Evolutionary conservation across 2,888 invertebrate species (phyloP).

Genomic region (Epinotia nisella): DNA sequence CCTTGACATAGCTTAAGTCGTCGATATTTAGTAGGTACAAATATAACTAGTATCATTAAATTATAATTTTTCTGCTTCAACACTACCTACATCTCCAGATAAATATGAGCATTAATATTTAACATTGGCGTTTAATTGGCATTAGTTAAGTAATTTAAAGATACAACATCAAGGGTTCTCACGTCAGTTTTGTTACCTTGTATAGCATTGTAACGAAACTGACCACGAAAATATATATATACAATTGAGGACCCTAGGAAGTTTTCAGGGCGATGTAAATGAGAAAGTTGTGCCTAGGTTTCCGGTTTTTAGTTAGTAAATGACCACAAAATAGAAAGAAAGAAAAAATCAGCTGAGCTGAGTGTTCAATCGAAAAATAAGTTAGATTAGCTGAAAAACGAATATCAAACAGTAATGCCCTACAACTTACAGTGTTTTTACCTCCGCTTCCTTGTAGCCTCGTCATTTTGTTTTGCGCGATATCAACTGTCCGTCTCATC

Average conservation of each 20-base stretch:
- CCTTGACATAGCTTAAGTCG: constrained; percentile 62
- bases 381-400: not conserved
- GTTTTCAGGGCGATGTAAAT: too few relatives aligned
- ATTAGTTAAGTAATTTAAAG: too few relatives aligned
- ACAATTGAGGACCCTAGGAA: not conserved
- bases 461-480: not conserved
- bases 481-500: not conserved
- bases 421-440: not conserved
- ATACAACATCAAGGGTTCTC: too few relatives aligned
- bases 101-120: not conserved
- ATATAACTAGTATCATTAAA: not conserved
- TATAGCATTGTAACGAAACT: constrained; percentile 1
- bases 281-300: too few relatives aligned
- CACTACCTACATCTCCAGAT: not conserved
- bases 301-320: too few relatives aligned
- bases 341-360: too few relatives aligned
- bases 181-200: not conserved
- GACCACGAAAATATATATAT: not conserved
- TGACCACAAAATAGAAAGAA: too few relatives aligned
- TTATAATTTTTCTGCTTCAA: not conserved
- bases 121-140: too few relatives aligned
- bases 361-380: too few relatives aligned
- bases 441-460: not conserved
- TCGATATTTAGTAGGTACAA: constrained; percentile 45
- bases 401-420: not conserved